Conservation (phyloP, 2,113 vertebrate species). For the Aegithalos caudatus region DNA sequence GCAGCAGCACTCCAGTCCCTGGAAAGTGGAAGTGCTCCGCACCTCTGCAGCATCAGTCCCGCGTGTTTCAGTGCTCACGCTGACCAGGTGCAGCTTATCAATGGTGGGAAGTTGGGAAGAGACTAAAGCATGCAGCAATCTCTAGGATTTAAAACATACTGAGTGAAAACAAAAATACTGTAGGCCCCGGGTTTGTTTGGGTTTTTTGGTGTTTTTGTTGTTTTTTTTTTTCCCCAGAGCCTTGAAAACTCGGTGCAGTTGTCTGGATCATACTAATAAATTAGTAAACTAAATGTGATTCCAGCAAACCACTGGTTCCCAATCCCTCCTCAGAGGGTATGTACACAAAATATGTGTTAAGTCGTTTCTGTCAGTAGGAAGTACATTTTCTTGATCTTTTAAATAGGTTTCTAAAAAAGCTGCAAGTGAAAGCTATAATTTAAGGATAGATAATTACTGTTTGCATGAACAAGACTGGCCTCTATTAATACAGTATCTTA, state of each 20-base stretch:
- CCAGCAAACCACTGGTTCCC: neutral
- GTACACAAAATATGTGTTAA: neutral
- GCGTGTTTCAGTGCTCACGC: neutral
- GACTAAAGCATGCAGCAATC: neutral
- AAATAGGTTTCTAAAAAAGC: constrained; percentile 8
- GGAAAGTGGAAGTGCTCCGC: neutral
- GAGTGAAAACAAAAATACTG: neutral
- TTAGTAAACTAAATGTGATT: neutral
- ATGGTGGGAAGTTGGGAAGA: neutral
- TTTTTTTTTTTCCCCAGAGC: neutral
- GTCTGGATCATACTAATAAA: neutral
- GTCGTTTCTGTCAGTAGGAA: neutral
- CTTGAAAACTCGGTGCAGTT: neutral
- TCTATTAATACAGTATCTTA: neutral
- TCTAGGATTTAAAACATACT: neutral
- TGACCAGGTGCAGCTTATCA: neutral
- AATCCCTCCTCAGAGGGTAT: neutral
- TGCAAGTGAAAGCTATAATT: neutral
- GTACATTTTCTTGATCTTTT: constrained; percentile 14
- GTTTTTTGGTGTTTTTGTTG: neutral
- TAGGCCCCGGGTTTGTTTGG: neutral
- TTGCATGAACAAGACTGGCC: constrained; percentile 29
- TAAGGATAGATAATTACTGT: constrained; percentile 19
- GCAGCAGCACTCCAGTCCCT: neutral
- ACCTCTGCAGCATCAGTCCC: neutral